Evolutionary conservation across 2,113 vertebrate genomes (phyloP).

Genomic region (Poicephalus gulielmi): DNA sequence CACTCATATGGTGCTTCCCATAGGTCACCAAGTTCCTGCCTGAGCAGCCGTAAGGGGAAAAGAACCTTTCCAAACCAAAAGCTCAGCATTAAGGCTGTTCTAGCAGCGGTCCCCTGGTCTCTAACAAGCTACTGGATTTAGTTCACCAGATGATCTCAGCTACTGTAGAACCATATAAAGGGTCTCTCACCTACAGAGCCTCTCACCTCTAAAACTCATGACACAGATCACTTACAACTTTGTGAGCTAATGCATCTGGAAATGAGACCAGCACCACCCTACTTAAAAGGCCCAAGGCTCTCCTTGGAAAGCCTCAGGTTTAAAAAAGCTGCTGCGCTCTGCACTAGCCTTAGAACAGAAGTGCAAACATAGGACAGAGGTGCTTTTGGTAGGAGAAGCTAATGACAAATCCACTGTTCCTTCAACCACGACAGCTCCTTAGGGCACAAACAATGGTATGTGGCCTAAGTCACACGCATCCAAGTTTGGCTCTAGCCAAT

Average conservation of each 20-base stretch:
- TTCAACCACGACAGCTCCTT: background rate
- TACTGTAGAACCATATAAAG: background rate
- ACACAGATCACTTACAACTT: background rate
- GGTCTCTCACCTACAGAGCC: background rate
- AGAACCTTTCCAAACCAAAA: background rate
- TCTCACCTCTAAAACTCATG: background rate
- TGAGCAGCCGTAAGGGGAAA: background rate
- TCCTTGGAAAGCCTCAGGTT: background rate
- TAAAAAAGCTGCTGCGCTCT: background rate
- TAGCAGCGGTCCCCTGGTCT: background rate
- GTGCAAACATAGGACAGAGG: background rate
- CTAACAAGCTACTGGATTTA: background rate
- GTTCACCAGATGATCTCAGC: slow-evolving; percentile 3
- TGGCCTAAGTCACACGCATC: background rate
- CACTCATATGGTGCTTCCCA: rapidly evolving
- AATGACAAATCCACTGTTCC: background rate
- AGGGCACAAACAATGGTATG: rapidly evolving
- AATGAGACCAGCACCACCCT: background rate
- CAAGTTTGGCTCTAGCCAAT: background rate
- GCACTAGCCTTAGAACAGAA: background rate
- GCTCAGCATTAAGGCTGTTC: background rate
- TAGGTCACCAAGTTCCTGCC: background rate
- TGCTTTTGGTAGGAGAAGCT: background rate
- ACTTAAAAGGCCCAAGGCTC: background rate
- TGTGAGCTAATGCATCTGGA: slow-evolving; percentile 1